A percentile compares a stretch with the other conserved stretches of the same genome.
Conservation (phyloP, 2,888 invertebrate genomes). For the Caenorhabditis sinica region DNA sequence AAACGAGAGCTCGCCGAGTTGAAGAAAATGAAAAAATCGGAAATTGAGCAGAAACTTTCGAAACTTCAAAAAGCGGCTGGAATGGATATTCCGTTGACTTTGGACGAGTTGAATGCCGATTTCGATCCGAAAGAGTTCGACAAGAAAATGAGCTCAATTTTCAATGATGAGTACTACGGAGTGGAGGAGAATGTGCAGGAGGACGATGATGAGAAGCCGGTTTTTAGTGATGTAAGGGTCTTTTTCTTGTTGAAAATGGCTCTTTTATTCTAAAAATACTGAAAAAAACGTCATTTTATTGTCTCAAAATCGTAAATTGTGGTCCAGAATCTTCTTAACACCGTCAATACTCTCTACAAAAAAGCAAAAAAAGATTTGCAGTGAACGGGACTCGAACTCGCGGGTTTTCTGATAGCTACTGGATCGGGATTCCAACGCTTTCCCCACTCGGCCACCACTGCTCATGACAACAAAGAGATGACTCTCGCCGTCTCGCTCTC, state of each 20-base stretch:
- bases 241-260: too few relatives aligned
- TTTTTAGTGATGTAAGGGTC: constrained; percentile 87
- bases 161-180: constrained; percentile 92
- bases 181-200: constrained; percentile 86
- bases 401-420: too few relatives aligned
- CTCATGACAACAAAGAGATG: too few relatives aligned
- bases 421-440: too few relatives aligned
- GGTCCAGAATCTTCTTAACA: too few relatives aligned
- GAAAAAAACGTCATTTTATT: neutral
- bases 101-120: constrained; percentile 89
- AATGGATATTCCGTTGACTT: constrained; percentile 89
- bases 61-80: constrained; percentile 91
- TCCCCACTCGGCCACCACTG: too few relatives aligned
- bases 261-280: neutral
- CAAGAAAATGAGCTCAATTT: constrained; percentile 87
- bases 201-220: constrained; percentile 89
- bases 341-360: too few relatives aligned
- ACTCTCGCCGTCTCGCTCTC: too few relatives aligned
- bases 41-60: constrained; percentile 93
- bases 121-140: constrained; percentile 84
- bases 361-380: too few relatives aligned
- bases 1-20: constrained; percentile 92
- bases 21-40: constrained; percentile 88
- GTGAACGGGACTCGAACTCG: too few relatives aligned
- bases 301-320: neutral